Base-by-base conservation (phyloP, 2,888 invertebrate species). In the Apantesis nais region DNA sequence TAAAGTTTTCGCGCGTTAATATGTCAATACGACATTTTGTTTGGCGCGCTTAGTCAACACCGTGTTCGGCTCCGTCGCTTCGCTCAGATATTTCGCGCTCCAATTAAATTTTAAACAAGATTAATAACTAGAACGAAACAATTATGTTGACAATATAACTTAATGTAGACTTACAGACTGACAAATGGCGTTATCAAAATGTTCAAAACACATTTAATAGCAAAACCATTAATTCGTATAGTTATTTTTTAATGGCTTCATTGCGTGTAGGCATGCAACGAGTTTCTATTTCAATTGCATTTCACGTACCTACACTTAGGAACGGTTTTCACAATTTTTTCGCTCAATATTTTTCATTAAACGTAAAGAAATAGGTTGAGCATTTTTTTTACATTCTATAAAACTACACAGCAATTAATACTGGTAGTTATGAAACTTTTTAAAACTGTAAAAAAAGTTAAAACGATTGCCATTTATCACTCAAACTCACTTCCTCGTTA, bases 1-100 rank as follows among this genome's bases (percentile, higher is more conserved):
- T 82, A 88, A 89, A 86, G 80, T 91, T 89, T 93, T 89, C 86
- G 86, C 92, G 88, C 85, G 75, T 81, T 84, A 71, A 91, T 93
- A 81, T 85, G 90, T 93, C 92, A 90, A 80, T 73, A 76, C 87
- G 90, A 88, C 86, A 84, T 86, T 80, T 76, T 79, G 75, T 80
- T 85, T 86, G 83, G 84, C 89, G 88, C 86, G 87, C 79, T 82
- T 80, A 83, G 75, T 80, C 75, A 73, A 74, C 75, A 78, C 80
- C 75, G 76, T 75, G 78, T 78, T 81, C 80, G 74, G 78, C 78
- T 71, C 78, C 78, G 74, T 75, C 77, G 74, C 75, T 68, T 75
- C 77, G 74, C 75, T 68, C 77, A 74, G 74, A 78, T 78, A 79
- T 83, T 82, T 76, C 74, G 71, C 75, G 80, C 76, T 73, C 72